Conservation (phyloP, 30 jellyfish, hydroid and myxozoan genomes). For the Haliclystus octoradiatus region DNA sequence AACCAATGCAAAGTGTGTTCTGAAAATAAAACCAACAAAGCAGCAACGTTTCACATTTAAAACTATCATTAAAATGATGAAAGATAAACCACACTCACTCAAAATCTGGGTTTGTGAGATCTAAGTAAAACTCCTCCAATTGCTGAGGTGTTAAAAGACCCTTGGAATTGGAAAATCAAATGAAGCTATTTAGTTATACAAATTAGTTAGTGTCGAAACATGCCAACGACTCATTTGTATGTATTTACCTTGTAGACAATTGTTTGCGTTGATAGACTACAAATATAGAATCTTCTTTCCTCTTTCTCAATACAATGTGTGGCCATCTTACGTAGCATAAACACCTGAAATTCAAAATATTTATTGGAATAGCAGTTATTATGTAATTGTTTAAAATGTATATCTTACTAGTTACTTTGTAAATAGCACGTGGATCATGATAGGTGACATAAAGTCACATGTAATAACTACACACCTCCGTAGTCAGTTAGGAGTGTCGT, state of each 20-base stretch:
- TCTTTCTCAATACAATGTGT: conserved; percentile 41
- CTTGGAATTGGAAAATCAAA: not conserved
- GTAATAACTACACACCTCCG: no score
- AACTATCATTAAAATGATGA: no score
- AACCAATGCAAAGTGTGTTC: conserved; percentile 65
- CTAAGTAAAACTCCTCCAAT: conserved; percentile 34
- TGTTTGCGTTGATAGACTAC: conserved; percentile 55
- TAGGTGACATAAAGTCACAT: no score
- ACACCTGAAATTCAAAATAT: conserved; percentile 16
- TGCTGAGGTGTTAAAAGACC: conserved; percentile 55
- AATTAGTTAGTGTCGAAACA: not conserved
- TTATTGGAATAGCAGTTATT: not conserved
- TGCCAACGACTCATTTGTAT: not conserved
- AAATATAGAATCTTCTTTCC: conserved; percentile 35
- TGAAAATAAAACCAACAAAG: not conserved
- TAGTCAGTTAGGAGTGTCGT: no score
- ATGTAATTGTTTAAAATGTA: not conserved
- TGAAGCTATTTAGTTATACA: not conserved
- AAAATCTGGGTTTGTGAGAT: conserved; percentile 20
- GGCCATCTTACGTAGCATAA: conserved; percentile 39
- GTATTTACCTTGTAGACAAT: conserved; percentile 41
- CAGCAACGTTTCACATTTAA: no score
- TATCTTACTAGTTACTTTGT: no score
- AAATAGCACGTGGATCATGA: no score
- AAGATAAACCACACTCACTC: conserved; percentile 32